These are phyloP conservation scores for Triplophysa yarkandensis DNA, from an alignment of 2,797 vertebrate genomes.

Conservation along the genomic window DNA sequence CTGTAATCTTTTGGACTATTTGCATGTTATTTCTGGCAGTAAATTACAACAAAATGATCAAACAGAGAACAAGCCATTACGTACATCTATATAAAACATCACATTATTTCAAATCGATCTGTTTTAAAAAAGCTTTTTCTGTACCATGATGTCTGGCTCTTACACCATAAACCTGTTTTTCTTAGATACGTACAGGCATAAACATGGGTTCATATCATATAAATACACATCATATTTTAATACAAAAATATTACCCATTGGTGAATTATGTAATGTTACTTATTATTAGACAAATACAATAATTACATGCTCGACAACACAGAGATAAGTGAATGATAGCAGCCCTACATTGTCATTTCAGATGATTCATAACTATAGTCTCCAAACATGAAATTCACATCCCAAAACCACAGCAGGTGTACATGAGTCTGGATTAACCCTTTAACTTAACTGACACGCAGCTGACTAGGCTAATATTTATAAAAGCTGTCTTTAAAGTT, in stretches of 20 bases:
- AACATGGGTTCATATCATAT: background rate
- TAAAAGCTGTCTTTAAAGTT: too few species aligned
- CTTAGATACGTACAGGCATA: too few species aligned
- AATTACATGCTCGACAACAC: slow-evolving; percentile 8
- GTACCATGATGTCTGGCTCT: background rate
- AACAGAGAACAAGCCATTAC: background rate
- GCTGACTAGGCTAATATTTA: background rate
- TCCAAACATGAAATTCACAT: slow-evolving; percentile 27
- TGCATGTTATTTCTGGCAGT: background rate
- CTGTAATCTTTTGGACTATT: background rate
- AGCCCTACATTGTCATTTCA: slow-evolving; percentile 46
- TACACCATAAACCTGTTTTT: too few species aligned
- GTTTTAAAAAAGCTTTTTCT: background rate
- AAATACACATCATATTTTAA: background rate
- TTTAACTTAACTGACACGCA: background rate
- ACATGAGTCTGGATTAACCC: background rate
- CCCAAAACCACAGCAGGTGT: slow-evolving; percentile 33
- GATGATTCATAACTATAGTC: slow-evolving; percentile 54
- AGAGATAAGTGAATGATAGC: slow-evolving; percentile 43
- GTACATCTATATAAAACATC: background rate
- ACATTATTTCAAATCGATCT: background rate
- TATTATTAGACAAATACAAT: slow-evolving; percentile 19
- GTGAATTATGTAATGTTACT: background rate
- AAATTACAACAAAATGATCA: background rate
- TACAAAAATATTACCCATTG: background rate